These are phyloP conservation scores for Poeciliopsis retropinna DNA, from an alignment of 2,113 vertebrate species.

Conservation along the genomic window DNA sequence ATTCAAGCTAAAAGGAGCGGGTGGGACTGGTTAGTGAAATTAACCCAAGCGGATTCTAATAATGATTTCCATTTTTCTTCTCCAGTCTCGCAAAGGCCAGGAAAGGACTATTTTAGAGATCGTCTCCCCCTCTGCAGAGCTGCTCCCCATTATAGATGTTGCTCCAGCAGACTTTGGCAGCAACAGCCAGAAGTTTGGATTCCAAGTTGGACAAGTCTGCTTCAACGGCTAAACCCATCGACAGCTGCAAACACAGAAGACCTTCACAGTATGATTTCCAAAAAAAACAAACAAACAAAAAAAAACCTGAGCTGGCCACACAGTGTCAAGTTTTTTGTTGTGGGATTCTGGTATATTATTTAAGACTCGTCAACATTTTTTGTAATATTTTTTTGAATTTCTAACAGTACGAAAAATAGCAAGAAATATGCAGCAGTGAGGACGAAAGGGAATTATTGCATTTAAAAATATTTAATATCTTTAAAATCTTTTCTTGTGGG, in stretches of 20 bases:
- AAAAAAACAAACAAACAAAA: not conserved
- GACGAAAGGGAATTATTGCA: slow-evolving; percentile 73
- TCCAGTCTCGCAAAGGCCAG: slow-evolving; percentile 86
- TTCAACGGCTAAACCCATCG: slow-evolving; percentile 82
- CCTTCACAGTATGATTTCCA: slow-evolving; percentile 41
- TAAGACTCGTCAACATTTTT: slow-evolving; percentile 62
- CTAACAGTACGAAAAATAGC: slow-evolving; percentile 39
- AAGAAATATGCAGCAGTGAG: slow-evolving; percentile 42
- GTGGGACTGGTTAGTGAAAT: slow-evolving; percentile 6
- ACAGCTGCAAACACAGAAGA: slow-evolving; percentile 24
- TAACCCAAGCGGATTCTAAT: slow-evolving; percentile 24
- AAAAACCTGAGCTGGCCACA: slow-evolving; percentile 63
- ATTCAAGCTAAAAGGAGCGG: not conserved
- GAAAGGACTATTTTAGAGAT: slow-evolving; percentile 86
- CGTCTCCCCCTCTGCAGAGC: slow-evolving; percentile 81
- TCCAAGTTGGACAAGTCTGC: slow-evolving; percentile 90
- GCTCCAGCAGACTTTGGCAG: slow-evolving; percentile 86
- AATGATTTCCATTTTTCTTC: slow-evolving; percentile 25
- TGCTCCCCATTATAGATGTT: slow-evolving; percentile 87
- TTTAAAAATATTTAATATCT: slow-evolving; percentile 58
- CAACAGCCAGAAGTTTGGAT: slow-evolving; percentile 91
- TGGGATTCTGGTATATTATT: slow-evolving; percentile 68
- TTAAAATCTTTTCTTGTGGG: slow-evolving; percentile 28
- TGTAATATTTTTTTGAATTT: slow-evolving; percentile 42
- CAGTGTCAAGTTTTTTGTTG: slow-evolving; percentile 67